phyloP scores from a whole-genome alignment of 2,888 invertebrate species.

The Macaria notata region DNA sequence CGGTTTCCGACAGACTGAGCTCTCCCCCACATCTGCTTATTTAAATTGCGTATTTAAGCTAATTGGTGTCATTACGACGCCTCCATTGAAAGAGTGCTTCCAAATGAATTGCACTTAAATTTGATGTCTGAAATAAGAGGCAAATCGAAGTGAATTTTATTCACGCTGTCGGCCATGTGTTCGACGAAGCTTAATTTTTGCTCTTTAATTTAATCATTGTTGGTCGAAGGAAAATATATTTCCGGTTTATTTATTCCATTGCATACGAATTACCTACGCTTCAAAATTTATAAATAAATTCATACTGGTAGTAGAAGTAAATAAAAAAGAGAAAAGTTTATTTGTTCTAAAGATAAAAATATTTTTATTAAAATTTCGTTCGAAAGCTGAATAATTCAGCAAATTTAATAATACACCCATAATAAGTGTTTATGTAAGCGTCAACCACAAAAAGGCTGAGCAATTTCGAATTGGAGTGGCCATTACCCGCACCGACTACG shows the following conservation, averaged over 20 bases:
- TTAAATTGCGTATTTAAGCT: slow-evolving; percentile 64
- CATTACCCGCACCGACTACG: slow-evolving; percentile 73
- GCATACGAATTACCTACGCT: too few relatives aligned
- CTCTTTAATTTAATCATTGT: slow-evolving; percentile 4
- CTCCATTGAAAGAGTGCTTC: slow-evolving; percentile 50
- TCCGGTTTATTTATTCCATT: neutral
- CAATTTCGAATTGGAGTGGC: slow-evolving; percentile 76
- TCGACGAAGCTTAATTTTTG: slow-evolving; percentile 2
- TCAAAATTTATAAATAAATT: too few relatives aligned
- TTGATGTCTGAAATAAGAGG: slow-evolving; percentile 46
- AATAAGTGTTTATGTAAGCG: slow-evolving; percentile 70
- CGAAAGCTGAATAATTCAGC: too few relatives aligned
- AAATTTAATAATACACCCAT: slow-evolving; percentile 35
- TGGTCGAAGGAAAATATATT: neutral
- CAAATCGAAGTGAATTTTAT: slow-evolving; percentile 33
- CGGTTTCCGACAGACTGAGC: slow-evolving; percentile 43
- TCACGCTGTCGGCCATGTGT: slow-evolving; percentile 8
- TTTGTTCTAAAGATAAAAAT: neutral
- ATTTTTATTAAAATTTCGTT: neutral
- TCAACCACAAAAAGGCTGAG: slow-evolving; percentile 61
- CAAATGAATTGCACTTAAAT: slow-evolving; percentile 51
- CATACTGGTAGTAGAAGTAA: too few relatives aligned
- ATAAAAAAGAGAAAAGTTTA: too few relatives aligned
- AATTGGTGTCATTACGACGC: slow-evolving; percentile 59
- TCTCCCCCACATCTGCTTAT: slow-evolving; percentile 56